phyloP scores from a whole-genome alignment of 1,140 invertebrate genomes.

The Pseudomyrmex cubaensis region DNA sequence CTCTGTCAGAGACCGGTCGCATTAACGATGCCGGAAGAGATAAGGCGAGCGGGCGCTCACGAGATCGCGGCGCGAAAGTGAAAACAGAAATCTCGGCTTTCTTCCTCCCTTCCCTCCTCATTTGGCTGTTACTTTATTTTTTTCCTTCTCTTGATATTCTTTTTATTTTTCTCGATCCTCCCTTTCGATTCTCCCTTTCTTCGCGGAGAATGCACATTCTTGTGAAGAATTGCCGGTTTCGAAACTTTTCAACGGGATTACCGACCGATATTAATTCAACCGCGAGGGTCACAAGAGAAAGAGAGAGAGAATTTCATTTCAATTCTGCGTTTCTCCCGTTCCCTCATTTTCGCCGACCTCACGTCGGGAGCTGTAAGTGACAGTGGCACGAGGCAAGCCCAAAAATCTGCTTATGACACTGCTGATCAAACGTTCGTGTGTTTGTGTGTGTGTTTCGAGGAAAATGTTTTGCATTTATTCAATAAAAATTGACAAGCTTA shows the following conservation, averaged over 20 bases:
- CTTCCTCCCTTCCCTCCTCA: too few species aligned
- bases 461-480: background rate
- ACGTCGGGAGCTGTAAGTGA: slow-evolving; percentile 71
- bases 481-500: background rate
- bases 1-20: background rate
- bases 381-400: slow-evolving; percentile 65
- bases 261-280: slow-evolving; percentile 79
- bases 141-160: background rate
- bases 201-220: background rate
- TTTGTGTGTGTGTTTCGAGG: too few species aligned
- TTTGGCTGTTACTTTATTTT: background rate
- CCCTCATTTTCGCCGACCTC: slow-evolving; percentile 40
- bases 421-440: slow-evolving; percentile 68
- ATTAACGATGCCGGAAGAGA: background rate
- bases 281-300: slow-evolving; percentile 42
- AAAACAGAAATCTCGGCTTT: background rate
- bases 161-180: background rate
- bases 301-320: slow-evolving; percentile 77
- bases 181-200: background rate
- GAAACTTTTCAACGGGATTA: slow-evolving; percentile 74
- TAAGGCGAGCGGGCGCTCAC: background rate
- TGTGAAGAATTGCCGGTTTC: too few species aligned
- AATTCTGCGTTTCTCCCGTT: slow-evolving; percentile 65
- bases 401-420: slow-evolving; percentile 68
- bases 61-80: background rate